Conservation (phyloP, 2,888 invertebrate species). For the Colletes collaris region DNA sequence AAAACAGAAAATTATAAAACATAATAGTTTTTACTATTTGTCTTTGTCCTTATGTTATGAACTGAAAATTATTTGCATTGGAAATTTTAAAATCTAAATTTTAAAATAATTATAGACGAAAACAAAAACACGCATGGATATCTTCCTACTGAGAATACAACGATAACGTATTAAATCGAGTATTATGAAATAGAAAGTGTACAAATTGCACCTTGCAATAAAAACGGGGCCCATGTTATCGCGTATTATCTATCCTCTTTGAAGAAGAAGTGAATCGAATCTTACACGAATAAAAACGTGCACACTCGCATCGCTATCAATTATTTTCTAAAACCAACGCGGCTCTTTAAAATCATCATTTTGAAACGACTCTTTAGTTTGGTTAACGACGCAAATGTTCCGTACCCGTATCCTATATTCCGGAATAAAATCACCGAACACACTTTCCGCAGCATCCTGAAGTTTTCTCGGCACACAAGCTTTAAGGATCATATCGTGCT, state of each 20-base stretch:
- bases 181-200: not conserved
- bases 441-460: constrained; percentile 60
- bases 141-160: not conserved
- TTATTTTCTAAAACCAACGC: not conserved
- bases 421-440: constrained; percentile 41
- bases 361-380: not conserved
- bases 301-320: no score
- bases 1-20: no score
- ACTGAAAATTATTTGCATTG: no score
- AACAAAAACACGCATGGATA: not conserved
- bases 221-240: not conserved
- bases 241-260: not conserved
- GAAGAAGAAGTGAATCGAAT: no score
- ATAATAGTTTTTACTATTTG: no score
- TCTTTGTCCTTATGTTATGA: no score
- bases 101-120: no score
- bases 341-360: not conserved
- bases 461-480: constrained; percentile 57
- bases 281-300: no score
- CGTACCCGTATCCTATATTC: constrained; percentile 53
- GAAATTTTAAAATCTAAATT: no score
- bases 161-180: not conserved
- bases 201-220: not conserved
- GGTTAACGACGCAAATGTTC: not conserved
- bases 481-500: constrained; percentile 54